Evolutionary conservation across 2,113 vertebrate genomes (phyloP), one percentile per base, ranked within the genome.

Genomic region (Ammodramus savannarum): DNA sequence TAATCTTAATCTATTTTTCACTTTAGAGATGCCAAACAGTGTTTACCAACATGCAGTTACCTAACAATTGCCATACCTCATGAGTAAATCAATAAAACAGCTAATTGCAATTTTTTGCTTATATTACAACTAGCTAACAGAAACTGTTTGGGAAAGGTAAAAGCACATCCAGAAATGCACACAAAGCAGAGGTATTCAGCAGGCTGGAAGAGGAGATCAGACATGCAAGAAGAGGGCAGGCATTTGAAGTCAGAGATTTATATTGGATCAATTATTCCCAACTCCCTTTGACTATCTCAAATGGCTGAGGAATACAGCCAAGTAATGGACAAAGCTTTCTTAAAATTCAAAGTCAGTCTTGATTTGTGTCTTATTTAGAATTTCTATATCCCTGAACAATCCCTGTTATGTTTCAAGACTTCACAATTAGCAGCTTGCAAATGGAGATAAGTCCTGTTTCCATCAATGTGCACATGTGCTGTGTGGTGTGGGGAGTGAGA

Each of bases 101-200:
- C 82, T 94, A 96, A 88, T 88, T 73, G 58, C 68, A 69, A 63
- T 75, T 93, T 94, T 65, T 91, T 58, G 63, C 58, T 71, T 84
- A 31, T 44, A 69, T 85, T 84, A 54, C 48, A 61, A n/a, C 34
- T 65, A 58, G 59, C 58, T 92, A 87, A 86, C 20, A 75, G 69
- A 52, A 87, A 43, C 38, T n/a, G 78, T 87, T 39, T 72, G 61
- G 29, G 58, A 82, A 74, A 84, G 46, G 77, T 69, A 55, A 74
- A 87, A 87, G 25, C 19, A 68, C 51, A 61, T 58, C 12, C 46
- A 80, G 66, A 83, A 85, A 89, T 41, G 54, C 17, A 46, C 44
- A 44, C 16, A 51, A 36, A 16, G 16, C 16, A 67, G 71, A 85
- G 38, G 22, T 32, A 54, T 62, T 55, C 49, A 58, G 15, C 34